Percentiles rank a stretch among this genome's conserved stretches.
Conservation (phyloP, 1,140 invertebrate genomes). For the Cydia amplana region DNA sequence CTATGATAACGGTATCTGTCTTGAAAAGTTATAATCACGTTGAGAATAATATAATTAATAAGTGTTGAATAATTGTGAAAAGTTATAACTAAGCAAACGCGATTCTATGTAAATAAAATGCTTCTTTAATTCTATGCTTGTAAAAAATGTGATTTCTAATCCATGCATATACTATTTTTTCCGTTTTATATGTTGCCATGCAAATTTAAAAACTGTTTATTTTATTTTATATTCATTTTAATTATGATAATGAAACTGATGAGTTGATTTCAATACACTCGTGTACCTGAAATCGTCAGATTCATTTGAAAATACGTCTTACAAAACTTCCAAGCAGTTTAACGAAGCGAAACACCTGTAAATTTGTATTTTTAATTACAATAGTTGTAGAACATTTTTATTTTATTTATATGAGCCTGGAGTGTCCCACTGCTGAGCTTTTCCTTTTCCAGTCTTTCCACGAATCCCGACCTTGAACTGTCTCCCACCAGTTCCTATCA, state of each 20-base stretch:
- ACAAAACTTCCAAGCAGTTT: constrained; percentile 25
- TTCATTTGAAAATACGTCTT: constrained; percentile 35
- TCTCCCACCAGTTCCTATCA: too few species aligned
- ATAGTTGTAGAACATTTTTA: too few species aligned
- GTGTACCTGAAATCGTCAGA: constrained; percentile 33
- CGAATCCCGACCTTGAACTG: too few species aligned
- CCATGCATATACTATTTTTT: background rate
- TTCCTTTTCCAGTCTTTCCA: too few species aligned
- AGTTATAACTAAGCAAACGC: background rate
- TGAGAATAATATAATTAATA: too few species aligned
- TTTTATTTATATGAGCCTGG: too few species aligned
- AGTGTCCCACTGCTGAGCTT: too few species aligned
- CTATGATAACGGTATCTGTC: too few species aligned
- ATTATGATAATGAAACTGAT: constrained; percentile 13
- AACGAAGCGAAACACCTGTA: constrained; percentile 22
- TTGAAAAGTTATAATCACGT: too few species aligned
- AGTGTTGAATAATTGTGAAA: background rate
- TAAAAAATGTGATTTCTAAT: background rate
- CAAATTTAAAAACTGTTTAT: background rate
- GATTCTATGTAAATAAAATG: background rate
- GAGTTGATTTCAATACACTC: background rate
- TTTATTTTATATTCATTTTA: background rate
- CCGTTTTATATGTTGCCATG: background rate
- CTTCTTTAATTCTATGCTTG: too few species aligned
- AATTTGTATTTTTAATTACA: background rate